phyloP scores from a whole-genome alignment of 2,888 invertebrate genomes.

The Xylota segnis region DNA sequence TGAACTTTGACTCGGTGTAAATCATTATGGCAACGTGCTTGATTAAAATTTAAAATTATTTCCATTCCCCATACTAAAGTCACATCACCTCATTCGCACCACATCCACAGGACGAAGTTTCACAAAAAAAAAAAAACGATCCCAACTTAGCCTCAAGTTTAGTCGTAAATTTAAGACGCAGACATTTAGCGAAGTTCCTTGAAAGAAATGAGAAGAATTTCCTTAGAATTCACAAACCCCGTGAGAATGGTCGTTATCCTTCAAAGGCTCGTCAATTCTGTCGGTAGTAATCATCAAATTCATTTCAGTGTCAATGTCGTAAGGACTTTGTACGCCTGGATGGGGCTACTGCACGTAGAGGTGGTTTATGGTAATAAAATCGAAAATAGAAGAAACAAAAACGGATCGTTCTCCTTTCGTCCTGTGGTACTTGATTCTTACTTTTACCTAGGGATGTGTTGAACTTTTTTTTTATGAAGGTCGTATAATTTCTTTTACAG shows the following conservation, averaged over 20 bases:
- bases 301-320: conserved; percentile 9
- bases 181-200: not conserved
- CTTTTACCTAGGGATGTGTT: not conserved
- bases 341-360: conserved; percentile 13
- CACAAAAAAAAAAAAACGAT: not conserved
- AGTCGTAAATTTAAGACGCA: conserved; percentile 6
- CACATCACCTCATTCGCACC: conserved; percentile 11
- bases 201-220: not conserved
- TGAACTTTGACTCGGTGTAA: not conserved
- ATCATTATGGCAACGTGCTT: conserved; percentile 3
- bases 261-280: conserved; percentile 26
- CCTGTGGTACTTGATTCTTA: conserved; percentile 2
- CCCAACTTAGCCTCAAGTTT: not conserved
- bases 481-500: conserved; percentile 20
- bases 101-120: not conserved
- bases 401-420: not conserved
- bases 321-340: not conserved
- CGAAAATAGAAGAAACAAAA: conserved; percentile 14
- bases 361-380: conserved; percentile 25
- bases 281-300: conserved; percentile 21
- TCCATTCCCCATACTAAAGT: conserved; percentile 1
- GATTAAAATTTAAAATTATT: conserved; percentile 6
- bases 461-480: conserved; percentile 2
- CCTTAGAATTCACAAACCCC: conserved; percentile 18
- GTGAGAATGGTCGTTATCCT: conserved; percentile 19